Conservation (phyloP, 2,797 vertebrate species). For the Clarias laeviceps region DNA sequence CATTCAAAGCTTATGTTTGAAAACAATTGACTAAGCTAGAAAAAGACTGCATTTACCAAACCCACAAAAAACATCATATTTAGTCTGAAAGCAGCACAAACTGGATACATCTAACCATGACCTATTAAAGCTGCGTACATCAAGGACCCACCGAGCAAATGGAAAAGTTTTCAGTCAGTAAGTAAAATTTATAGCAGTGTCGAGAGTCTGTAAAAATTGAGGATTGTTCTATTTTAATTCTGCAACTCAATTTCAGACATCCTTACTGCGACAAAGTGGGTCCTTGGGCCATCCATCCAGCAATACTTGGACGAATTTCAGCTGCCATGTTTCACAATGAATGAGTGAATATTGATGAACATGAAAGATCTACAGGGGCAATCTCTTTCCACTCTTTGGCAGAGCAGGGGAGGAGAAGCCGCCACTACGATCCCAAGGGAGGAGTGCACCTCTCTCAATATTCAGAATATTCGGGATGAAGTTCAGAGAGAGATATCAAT, state of each 20-base stretch:
- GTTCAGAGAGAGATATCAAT: constrained; percentile 88
- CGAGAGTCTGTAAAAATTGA: constrained; percentile 67
- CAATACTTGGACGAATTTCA: constrained; percentile 74
- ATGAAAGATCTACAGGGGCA: constrained; percentile 74
- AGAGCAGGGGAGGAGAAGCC: constrained; percentile 63
- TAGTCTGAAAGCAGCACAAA: constrained; percentile 58
- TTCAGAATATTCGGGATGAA: constrained; percentile 87
- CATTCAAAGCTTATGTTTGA: constrained; percentile 3
- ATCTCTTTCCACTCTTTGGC: constrained; percentile 68
- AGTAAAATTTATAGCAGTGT: constrained; percentile 78
- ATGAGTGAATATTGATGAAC: constrained; percentile 84
- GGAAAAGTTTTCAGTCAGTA: constrained; percentile 79
- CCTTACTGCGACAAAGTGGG: constrained; percentile 65
- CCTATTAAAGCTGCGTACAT: constrained; percentile 77
- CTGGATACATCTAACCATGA: constrained; percentile 75
- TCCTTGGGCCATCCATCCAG: constrained; percentile 73
- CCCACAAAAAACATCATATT: constrained; percentile 21
- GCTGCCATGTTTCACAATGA: constrained; percentile 80
- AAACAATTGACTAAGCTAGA: constrained; percentile 17
- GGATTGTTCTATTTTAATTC: constrained; percentile 83
- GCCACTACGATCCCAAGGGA: constrained; percentile 75
- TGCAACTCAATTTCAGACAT: constrained; percentile 76
- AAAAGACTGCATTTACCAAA: constrained; percentile 31
- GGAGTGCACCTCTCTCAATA: constrained; percentile 78
- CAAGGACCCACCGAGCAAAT: constrained; percentile 73